These are phyloP conservation scores for Parotocinclus haroldoi DNA, from an alignment of 2,797 vertebrate genomes.

Conservation along the genomic window DNA sequence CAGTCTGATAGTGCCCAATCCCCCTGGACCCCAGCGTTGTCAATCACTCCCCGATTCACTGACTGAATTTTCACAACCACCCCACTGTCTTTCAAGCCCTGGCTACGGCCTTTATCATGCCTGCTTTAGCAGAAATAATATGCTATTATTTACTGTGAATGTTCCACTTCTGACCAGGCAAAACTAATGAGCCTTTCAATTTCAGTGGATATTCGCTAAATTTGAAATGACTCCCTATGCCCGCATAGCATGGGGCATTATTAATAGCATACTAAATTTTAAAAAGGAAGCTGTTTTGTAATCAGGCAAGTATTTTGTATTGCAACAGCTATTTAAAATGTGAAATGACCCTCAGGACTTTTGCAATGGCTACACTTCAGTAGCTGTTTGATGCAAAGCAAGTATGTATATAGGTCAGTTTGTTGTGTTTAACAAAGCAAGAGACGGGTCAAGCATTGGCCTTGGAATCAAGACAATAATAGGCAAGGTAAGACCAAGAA, in stretches of 20 bases:
- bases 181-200: constrained; percentile 24
- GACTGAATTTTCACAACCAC: too few species aligned
- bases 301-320: constrained; percentile 4
- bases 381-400: constrained; percentile 15
- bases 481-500: constrained; percentile 2
- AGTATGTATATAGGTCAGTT: constrained; percentile 26
- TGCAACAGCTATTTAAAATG: constrained; percentile 20
- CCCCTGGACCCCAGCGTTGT: too few species aligned
- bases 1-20: too few species aligned
- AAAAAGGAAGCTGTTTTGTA: constrained; percentile 21
- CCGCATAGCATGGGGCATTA: constrained; percentile 24
- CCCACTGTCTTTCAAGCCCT: too few species aligned
- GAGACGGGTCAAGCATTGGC: constrained; percentile 10
- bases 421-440: constrained; percentile 21
- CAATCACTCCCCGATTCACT: too few species aligned
- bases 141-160: constrained; percentile 23
- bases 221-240: constrained; percentile 10
- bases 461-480: neutral
- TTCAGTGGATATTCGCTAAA: constrained; percentile 16
- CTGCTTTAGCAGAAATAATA: neutral
- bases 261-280: constrained; percentile 28
- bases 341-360: constrained; percentile 24
- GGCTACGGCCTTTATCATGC: neutral
- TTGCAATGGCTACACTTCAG: constrained; percentile 27
- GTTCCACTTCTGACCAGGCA: neutral